Base-by-base conservation (phyloP, 1,140 invertebrate genomes). In the Brachystomella parvula region DNA sequence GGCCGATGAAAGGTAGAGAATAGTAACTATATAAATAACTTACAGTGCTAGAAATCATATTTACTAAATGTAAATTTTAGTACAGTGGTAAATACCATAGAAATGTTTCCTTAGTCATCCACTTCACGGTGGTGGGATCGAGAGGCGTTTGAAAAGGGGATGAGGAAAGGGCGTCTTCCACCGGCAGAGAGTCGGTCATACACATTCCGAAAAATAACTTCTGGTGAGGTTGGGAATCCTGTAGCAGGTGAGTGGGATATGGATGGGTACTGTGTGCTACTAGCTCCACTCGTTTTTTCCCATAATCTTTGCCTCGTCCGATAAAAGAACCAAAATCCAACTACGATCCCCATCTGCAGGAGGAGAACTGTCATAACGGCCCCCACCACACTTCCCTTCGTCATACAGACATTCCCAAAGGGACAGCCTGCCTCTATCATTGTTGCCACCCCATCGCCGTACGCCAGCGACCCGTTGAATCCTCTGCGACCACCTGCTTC, bases 361-460 rank as follows among this genome's bases (percentile, higher is more conserved):
- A 77, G 60, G 3, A 77, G 61, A 30, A 76, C 66, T 0, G 75
- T 76, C 17, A 77, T 69, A 1, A 76, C 72, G 3, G 75, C 74
- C n/a, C 75, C 76, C 15, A 76, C 74, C 2, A 77, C 73, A 19
- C 74, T 76, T 21, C 76, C 73, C 21, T 75, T 72, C 0, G 76
- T 70, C 21, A 74, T 75, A 63, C 77, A 78, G 19, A 77, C 69
- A 26, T 74, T 70, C 12, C 71, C 74, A 56, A 66, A 58, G 3
- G 57, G 57, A 24, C 30, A 30, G 26, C 57, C 15, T 6, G 24
- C 26, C 57, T 32, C 57, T 59, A 29, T 12, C 33, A 62, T 62
- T 6, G 26, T 15, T 2, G 3, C 24, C 19, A 19, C 15, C 2
- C 60, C 12, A 19, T 32, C 60, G 21, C 58, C 62, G 21, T 60